Evolutionary conservation across 35 echinoderm and acorn worm species (phyloP).

Genomic region (Ophioderma brevispina): DNA sequence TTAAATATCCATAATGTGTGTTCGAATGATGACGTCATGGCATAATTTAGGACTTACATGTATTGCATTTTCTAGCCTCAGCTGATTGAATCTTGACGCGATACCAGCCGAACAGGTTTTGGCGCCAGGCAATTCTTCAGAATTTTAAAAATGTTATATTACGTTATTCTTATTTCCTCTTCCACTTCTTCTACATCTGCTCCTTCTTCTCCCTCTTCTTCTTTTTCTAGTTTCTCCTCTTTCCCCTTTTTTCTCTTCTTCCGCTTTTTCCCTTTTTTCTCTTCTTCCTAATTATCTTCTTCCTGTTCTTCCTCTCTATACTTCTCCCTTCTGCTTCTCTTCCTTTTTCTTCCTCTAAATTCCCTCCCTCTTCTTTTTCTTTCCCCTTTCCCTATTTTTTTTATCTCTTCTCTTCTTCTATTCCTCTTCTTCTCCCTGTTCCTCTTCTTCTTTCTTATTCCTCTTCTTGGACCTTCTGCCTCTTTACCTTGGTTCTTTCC

Average conservation of each 20-base stretch:
- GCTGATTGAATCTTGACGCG: too few relatives aligned
- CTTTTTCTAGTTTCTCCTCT: not conserved
- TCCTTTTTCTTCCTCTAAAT: not conserved
- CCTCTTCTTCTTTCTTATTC: not conserved
- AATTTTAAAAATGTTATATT: too few relatives aligned
- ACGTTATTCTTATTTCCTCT: not conserved
- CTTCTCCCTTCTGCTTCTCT: not conserved
- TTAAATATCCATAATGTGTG: too few relatives aligned
- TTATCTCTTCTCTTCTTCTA: not conserved
- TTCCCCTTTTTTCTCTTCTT: not conserved
- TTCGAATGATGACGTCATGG: too few relatives aligned
- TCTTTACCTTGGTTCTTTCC: not conserved
- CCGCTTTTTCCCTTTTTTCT: not conserved
- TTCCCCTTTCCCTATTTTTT: not conserved
- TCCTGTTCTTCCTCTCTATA: not conserved
- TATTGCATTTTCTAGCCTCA: too few relatives aligned
- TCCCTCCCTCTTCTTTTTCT: not conserved
- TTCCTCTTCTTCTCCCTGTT: not conserved
- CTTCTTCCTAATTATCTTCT: not conserved
- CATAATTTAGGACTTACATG: too few relatives aligned
- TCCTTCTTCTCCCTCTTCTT: not conserved
- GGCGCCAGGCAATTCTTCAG: too few relatives aligned
- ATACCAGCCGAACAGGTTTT: too few relatives aligned
- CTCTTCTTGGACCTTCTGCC: not conserved
- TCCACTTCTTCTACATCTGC: not conserved